Percentiles rank a stretch among this genome's conserved stretches.
Conservation (phyloP, 2,113 vertebrate species). For the Excalfactoria chinensis region DNA sequence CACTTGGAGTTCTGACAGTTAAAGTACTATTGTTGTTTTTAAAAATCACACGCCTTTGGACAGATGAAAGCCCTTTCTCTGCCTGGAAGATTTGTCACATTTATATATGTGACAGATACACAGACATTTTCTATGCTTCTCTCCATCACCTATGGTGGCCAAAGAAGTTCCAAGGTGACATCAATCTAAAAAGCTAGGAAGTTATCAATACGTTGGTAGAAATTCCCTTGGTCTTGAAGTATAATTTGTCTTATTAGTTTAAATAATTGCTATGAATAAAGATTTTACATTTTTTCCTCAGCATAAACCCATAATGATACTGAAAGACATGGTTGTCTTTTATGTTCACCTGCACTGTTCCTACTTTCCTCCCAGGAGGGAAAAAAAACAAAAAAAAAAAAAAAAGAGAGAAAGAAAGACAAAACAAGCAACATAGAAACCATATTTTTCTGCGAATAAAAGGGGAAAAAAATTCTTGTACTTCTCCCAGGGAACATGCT, state of each 20-base stretch:
- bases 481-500: neutral
- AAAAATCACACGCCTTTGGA: neutral
- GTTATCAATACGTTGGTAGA: neutral
- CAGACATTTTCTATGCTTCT: neutral
- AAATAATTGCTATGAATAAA: neutral
- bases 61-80: neutral
- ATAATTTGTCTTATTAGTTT: neutral
- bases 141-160: neutral
- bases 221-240: neutral
- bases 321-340: neutral
- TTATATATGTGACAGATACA: neutral
- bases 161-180: neutral
- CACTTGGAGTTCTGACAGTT: neutral
- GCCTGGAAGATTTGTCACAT: neutral
- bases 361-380: neutral
- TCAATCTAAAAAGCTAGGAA: neutral
- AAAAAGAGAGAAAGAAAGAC: neutral
- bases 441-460: neutral
- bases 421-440: accelerated
- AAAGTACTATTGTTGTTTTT: neutral
- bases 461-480: neutral
- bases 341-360: neutral
- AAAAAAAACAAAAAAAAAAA: neutral
- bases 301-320: neutral
- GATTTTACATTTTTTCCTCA: neutral